Percentiles rank a stretch among this genome's conserved stretches.
Evolutionary conservation across 1,140 invertebrate species (phyloP).

Genomic region (Drosophila varians): DNA sequence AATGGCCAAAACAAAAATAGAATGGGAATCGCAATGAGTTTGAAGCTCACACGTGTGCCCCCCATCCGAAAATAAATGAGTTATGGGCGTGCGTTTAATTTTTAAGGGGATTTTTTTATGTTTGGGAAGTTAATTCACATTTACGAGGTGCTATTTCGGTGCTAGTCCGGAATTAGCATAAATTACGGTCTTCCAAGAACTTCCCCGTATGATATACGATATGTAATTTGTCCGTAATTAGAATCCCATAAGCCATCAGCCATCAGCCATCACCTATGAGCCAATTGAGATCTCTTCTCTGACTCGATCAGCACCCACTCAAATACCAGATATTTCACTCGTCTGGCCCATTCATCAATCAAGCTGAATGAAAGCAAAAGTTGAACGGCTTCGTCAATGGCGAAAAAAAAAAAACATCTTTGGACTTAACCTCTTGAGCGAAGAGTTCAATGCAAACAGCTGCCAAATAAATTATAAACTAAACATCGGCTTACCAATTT

Average conservation of each 20-base stretch:
- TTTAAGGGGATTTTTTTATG: conserved; percentile 5
- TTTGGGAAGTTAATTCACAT: conserved; percentile 31
- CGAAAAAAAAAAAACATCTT: conserved; percentile 46
- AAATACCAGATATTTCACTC: conserved; percentile 24
- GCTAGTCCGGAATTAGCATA: conserved; percentile 38
- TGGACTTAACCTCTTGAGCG: conserved; percentile 69
- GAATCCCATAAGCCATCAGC: conserved; percentile 27
- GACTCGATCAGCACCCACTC: conserved; percentile 41
- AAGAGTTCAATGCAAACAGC: conserved; percentile 72
- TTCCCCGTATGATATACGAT: conserved; percentile 39
- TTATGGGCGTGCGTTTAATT: conserved; percentile 5
- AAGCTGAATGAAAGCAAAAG: conserved; percentile 65
- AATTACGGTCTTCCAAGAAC: conserved; percentile 40
- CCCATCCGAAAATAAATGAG: conserved; percentile 38
- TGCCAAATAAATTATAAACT: conserved; percentile 48
- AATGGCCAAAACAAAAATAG: neutral
- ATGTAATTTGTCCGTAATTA: conserved; percentile 44
- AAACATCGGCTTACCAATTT: conserved; percentile 31
- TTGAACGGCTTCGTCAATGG: conserved; percentile 48
- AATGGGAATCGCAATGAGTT: conserved; percentile 27
- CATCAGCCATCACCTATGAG: too few species aligned
- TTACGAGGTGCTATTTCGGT: conserved; percentile 32
- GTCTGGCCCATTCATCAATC: conserved; percentile 57
- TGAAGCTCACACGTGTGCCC: conserved; percentile 23
- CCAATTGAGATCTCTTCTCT: conserved; percentile 68